These are phyloP conservation scores for Tinamus guttatus DNA, from an alignment of 2,113 vertebrate genomes.

Conservation along the genomic window DNA sequence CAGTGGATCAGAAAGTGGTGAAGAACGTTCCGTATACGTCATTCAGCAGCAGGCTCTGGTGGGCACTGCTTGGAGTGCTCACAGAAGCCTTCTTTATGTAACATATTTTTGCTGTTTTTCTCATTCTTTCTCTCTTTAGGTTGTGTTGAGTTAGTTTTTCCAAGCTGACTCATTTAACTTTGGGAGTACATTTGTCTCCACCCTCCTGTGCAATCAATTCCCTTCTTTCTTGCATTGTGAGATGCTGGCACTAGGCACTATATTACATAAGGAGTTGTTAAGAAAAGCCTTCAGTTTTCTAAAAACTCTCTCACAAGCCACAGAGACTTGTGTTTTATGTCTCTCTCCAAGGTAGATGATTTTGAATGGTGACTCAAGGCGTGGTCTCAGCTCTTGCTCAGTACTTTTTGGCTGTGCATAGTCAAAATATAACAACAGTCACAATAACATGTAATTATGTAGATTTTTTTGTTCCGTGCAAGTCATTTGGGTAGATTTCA, in stretches of 20 bases:
- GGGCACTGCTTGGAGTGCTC: not conserved
- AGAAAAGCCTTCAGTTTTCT: slow-evolving; percentile 36
- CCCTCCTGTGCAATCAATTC: slow-evolving; percentile 65
- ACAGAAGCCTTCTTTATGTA: not conserved
- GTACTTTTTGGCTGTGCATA: not conserved
- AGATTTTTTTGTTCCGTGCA: slow-evolving; percentile 13
- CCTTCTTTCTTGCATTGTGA: slow-evolving; percentile 56
- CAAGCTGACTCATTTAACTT: slow-evolving; percentile 65
- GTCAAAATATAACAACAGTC: not conserved
- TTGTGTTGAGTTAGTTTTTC: slow-evolving; percentile 68
- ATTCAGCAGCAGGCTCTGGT: not conserved
- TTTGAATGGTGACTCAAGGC: slow-evolving; percentile 5
- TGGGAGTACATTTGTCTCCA: slow-evolving; percentile 66
- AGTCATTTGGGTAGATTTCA: slow-evolving; percentile 46
- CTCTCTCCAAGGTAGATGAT: slow-evolving; percentile 13
- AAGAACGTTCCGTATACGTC: not conserved
- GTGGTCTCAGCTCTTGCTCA: not conserved
- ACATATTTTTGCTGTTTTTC: slow-evolving; percentile 8
- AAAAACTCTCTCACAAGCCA: not conserved
- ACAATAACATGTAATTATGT: slow-evolving; percentile 4
- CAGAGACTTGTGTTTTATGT: not conserved
- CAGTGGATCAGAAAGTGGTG: not conserved
- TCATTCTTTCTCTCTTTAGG: slow-evolving; percentile 12
- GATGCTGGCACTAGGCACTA: slow-evolving; percentile 42
- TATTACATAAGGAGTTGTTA: slow-evolving; percentile 58